These are phyloP conservation scores for Acrossocheilus fasciatus DNA, from an alignment of 2,797 vertebrate genomes.

Conservation along the genomic window DNA sequence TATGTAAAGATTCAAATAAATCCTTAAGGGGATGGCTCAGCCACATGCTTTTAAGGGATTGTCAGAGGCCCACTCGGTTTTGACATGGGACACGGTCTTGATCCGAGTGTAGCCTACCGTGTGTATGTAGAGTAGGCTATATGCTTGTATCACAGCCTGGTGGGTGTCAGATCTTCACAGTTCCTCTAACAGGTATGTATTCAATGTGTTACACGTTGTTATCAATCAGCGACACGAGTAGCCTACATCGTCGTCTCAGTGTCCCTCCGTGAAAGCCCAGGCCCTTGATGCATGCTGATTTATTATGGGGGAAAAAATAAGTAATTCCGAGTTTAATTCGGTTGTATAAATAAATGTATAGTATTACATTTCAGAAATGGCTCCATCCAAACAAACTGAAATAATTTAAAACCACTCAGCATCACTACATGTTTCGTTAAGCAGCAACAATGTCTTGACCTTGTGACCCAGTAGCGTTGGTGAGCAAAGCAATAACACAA, in stretches of 20 bases:
- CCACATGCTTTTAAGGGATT: constrained; percentile 31
- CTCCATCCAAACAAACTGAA: constrained; percentile 6
- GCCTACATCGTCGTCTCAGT: constrained; percentile 21
- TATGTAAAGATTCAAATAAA: constrained; percentile 17
- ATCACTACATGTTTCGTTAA: constrained; percentile 21
- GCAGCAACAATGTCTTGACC: constrained; percentile 37
- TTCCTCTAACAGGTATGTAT: constrained; percentile 39
- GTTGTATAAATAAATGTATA: constrained; percentile 17
- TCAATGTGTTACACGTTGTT: constrained; percentile 49
- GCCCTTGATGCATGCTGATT: constrained; percentile 25
- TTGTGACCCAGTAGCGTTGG: constrained; percentile 35
- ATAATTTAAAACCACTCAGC: constrained; percentile 20
- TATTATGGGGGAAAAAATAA: constrained; percentile 17
- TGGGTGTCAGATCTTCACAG: constrained; percentile 33
- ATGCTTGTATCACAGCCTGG: constrained; percentile 3
- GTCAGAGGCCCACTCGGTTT: constrained; percentile 27
- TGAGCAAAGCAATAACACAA: constrained; percentile 15
- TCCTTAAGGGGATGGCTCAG: not conserved
- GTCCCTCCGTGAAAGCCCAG: constrained; percentile 25
- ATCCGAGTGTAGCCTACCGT: constrained; percentile 8
- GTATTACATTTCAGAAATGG: not conserved
- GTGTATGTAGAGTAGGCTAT: constrained; percentile 8
- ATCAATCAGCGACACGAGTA: constrained; percentile 50
- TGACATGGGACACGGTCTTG: constrained; percentile 21
- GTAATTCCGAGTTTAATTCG: constrained; percentile 33